Evolutionary conservation across 92 coral and sea anemone genomes (phyloP).

Genomic region (Zoanthus sansibaricus): DNA sequence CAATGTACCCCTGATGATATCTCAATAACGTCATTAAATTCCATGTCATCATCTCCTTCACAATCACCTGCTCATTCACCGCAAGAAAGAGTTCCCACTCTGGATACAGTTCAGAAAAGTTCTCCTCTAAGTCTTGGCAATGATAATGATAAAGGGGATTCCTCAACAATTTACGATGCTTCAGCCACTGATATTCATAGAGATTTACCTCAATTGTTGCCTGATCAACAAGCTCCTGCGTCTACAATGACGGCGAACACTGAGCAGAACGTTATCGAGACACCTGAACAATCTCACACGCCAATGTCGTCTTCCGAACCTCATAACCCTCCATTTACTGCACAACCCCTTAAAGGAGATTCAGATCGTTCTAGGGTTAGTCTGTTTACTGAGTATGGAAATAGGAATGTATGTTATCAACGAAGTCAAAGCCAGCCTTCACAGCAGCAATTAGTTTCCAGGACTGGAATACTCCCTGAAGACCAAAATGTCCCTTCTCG

Average conservation of each 20-base stretch:
- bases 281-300: neutral
- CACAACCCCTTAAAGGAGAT: constrained; percentile 70
- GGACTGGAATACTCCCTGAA: neutral
- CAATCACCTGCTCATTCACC: constrained; percentile 27
- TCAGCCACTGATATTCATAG: constrained; percentile 6
- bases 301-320: constrained; percentile 26
- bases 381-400: constrained; percentile 59
- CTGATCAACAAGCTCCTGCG: constrained; percentile 9
- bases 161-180: neutral
- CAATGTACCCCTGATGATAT: neutral
- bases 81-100: constrained; percentile 22
- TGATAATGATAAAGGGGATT: neutral
- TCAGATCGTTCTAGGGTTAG: constrained; percentile 72
- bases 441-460: constrained; percentile 12
- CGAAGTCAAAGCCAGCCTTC: constrained; percentile 27
- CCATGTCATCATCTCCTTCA: constrained; percentile 34
- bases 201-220: neutral
- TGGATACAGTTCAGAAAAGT: constrained; percentile 18
- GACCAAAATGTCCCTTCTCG: constrained; percentile 9
- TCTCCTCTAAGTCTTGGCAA: neutral
- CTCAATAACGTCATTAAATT: constrained; percentile 6
- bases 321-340: constrained; percentile 79
- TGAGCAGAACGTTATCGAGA: neutral
- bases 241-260: neutral
- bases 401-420: constrained; percentile 44